phyloP scores from a whole-genome alignment of 1,140 invertebrate species.

The Neodiprion fabricii region DNA sequence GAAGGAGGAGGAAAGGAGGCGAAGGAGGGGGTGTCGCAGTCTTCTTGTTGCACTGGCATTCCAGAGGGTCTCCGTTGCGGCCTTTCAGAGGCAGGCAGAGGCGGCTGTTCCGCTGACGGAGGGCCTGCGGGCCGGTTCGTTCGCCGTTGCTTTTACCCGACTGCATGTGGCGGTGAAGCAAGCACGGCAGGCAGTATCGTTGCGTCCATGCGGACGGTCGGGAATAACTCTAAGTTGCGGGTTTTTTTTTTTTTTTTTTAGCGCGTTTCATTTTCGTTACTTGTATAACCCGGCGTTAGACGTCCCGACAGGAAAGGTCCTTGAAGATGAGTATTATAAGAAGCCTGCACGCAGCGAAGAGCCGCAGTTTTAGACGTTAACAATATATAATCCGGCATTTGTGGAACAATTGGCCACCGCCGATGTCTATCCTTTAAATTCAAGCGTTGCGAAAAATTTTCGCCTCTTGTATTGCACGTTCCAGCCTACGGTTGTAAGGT shows the following conservation, averaged over 20 bases:
- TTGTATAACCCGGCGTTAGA: too few relatives aligned
- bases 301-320: too few relatives aligned
- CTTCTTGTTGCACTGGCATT: constrained; percentile 38
- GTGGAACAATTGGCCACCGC: too few relatives aligned
- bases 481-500: too few relatives aligned
- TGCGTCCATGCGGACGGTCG: background rate
- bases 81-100: constrained; percentile 17
- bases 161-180: background rate
- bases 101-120: background rate
- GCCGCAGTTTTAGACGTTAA: background rate
- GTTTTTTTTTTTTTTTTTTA: background rate
- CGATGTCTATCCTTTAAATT: too few relatives aligned
- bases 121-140: background rate
- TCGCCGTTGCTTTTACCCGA: background rate
- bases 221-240: background rate
- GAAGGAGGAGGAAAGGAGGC: background rate
- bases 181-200: background rate
- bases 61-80: constrained; percentile 32
- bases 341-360: background rate
- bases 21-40: background rate
- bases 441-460: too few relatives aligned
- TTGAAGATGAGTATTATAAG: too few relatives aligned
- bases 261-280: background rate
- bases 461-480: too few relatives aligned
- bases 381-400: background rate